Conservation (phyloP, 2,797 vertebrate genomes). For the Remorina albescens region DNA sequence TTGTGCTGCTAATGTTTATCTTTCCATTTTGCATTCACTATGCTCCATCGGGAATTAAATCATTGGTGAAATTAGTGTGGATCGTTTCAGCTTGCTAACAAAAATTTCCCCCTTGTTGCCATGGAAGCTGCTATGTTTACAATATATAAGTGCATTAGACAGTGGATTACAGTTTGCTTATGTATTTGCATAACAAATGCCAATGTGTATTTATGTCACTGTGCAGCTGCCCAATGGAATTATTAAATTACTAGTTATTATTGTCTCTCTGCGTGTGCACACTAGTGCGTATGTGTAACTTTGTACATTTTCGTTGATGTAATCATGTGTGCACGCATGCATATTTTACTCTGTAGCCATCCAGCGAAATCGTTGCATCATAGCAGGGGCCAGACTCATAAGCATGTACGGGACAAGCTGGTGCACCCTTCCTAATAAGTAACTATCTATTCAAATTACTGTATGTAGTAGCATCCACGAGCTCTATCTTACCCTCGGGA, state of each 20-base stretch:
- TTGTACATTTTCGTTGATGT: constrained; percentile 25
- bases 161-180: constrained; percentile 16
- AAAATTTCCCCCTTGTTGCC: constrained; percentile 20
- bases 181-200: constrained; percentile 40
- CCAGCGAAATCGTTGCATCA: constrained; percentile 37
- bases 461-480: constrained; percentile 54
- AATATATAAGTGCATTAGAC: not conserved
- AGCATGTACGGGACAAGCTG: constrained; percentile 44
- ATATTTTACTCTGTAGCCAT: constrained; percentile 48
- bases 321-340: constrained; percentile 38
- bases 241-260: constrained; percentile 28
- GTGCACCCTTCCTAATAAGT: constrained; percentile 59
- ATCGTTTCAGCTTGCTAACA: constrained; percentile 42
- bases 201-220: constrained; percentile 32
- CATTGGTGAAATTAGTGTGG: constrained; percentile 28
- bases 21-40: constrained; percentile 20
- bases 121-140: constrained; percentile 40
- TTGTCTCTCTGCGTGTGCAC: constrained; percentile 22
- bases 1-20: constrained; percentile 13
- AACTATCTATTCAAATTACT: constrained; percentile 71
- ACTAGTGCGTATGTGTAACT: constrained; percentile 4
- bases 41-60: constrained; percentile 27
- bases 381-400: constrained; percentile 31
- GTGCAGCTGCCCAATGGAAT: constrained; percentile 13
- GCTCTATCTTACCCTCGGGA: constrained; percentile 56